phyloP scores from a whole-genome alignment of 2,888 invertebrate genomes.

The Himalopsyche japonica region DNA sequence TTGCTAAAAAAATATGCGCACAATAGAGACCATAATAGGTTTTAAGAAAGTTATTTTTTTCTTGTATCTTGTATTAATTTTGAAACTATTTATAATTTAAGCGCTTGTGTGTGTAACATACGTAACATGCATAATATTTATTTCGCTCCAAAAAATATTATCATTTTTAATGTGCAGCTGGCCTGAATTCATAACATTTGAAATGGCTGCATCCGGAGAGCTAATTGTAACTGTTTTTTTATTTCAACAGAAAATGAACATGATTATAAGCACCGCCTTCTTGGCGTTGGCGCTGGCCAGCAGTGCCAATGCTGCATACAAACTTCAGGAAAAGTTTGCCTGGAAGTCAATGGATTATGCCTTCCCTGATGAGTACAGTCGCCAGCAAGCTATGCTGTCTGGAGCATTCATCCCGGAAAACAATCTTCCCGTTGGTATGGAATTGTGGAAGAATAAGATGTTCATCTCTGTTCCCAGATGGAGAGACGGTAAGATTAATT shows the following conservation, averaged over 20 bases:
- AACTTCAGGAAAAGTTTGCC: conserved; percentile 71
- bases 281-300: conserved; percentile 11
- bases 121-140: too few species aligned
- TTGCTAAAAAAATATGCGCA: too few species aligned
- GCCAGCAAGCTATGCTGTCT: conserved; percentile 65
- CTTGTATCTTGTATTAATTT: too few species aligned
- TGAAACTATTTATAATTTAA: too few species aligned
- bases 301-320: conserved; percentile 50
- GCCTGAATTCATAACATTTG: too few species aligned
- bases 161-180: too few species aligned
- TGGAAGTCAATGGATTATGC: conserved; percentile 80
- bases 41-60: too few species aligned
- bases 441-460: conserved; percentile 78
- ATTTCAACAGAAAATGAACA: conserved; percentile 21
- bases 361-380: conserved; percentile 66
- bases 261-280: not conserved
- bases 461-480: conserved; percentile 83
- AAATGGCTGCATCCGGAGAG: too few species aligned
- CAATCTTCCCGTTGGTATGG: conserved; percentile 80
- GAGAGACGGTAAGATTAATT: conserved; percentile 66
- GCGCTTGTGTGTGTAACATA: too few species aligned
- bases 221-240: not conserved
- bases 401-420: conserved; percentile 76
- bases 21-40: too few species aligned
- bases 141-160: too few species aligned